Conservation (phyloP, 2,113 vertebrate genomes). For the Toxostoma redivivum region DNA sequence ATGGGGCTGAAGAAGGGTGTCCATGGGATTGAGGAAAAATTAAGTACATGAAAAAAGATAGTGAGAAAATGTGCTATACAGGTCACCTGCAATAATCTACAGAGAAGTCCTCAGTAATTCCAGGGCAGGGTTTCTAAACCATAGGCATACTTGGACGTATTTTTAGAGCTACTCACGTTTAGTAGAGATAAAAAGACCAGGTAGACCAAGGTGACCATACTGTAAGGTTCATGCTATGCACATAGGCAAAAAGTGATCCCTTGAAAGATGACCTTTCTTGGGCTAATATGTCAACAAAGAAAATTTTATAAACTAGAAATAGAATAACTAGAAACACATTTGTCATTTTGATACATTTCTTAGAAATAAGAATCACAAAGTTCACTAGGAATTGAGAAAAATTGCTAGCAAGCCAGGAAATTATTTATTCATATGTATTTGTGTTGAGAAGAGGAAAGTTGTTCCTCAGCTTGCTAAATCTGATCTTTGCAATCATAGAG, state of each 20-base stretch:
- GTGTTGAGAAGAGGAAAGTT: background rate
- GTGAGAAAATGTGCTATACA: background rate
- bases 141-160: background rate
- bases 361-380: background rate
- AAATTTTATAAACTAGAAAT: background rate
- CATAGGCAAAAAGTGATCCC: background rate
- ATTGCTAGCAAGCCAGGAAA: background rate
- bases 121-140: background rate
- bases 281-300: background rate
- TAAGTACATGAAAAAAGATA: background rate
- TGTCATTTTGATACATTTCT: background rate
- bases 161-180: fast-evolving
- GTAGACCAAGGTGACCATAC: background rate
- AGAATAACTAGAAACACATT: background rate
- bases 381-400: background rate
- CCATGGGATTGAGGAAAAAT: background rate
- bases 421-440: background rate
- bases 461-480: background rate
- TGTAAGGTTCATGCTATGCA: background rate
- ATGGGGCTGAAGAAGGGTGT: background rate
- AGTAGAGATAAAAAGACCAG: background rate
- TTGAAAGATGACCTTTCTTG: background rate
- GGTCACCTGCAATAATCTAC: background rate
- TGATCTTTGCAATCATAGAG: background rate
- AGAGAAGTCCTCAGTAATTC: background rate